Base-by-base conservation (phyloP, 2,797 vertebrate genomes). In the Syngnathus rostellatus region DNA sequence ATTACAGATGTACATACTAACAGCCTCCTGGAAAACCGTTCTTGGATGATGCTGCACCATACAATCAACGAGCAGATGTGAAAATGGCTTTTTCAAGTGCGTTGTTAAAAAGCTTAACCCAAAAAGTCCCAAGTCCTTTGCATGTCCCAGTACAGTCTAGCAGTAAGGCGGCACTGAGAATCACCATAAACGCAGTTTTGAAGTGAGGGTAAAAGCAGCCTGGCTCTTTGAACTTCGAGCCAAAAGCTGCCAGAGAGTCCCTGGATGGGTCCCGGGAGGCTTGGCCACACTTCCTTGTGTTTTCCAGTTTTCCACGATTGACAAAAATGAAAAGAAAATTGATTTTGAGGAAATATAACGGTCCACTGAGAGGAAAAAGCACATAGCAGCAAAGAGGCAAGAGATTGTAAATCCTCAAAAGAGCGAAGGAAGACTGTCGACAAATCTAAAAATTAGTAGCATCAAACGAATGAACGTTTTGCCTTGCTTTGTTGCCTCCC, bases 261-360 rank as follows among this genome's bases (percentile, higher is more conserved):
- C 59, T n/a, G 74, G 41, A 50, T 2, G 66, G 71, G 54, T 78
- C 85, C 78, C 63, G 66, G 3, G 16, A 65, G 77, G 72, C 65
- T 70, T 65, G 62, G 72, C 77, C 74, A 75, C 66, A 16, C 60
- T 67, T 72, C 59, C 78, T 86, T 77, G 80, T 87, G 84, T 85
- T 84, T 85, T 86, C 85, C 77, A 82, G 84, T 84, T 80, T 78
- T 81, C 73, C 77, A 62, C 62, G 72, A 75, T 59, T 63, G 73
- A 82, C 79, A 78, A 63, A 83, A 81, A 84, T 74, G 74, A 81
- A 87, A 84, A 79, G 70, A 77, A 81, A 79, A 83, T 55, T 77
- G 17, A 75, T 75, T 78, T 77, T 78, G 21, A 62, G 46, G 39
- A 54, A 57, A 51, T 65, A 68, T 73, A 76, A 66, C 68, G 54